Evolutionary conservation across 2,113 vertebrate species (phyloP).

Genomic region (Sturnus vulgaris): DNA sequence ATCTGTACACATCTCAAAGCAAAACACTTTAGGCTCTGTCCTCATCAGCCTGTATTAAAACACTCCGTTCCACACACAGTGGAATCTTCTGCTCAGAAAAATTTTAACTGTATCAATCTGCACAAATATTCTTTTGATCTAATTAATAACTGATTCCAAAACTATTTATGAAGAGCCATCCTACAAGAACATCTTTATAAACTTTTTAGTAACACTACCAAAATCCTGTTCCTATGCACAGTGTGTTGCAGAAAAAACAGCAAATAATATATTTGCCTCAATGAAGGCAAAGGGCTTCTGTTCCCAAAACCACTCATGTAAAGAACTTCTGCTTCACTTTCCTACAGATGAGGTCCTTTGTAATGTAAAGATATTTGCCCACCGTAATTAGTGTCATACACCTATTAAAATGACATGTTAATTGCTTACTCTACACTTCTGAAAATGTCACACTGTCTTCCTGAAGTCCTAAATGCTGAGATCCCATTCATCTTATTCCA

Average conservation of each 20-base stretch:
- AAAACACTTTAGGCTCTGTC: not conserved
- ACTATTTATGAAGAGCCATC: not conserved
- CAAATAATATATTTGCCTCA: not conserved
- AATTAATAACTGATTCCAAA: not conserved
- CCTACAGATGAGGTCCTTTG: not conserved
- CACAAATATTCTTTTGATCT: not conserved
- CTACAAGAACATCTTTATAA: not conserved
- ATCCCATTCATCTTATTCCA: not conserved
- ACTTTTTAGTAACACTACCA: not conserved
- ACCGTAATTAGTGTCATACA: not conserved
- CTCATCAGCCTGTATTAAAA: not conserved
- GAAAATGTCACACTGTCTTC: not conserved
- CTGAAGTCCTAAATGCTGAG: not conserved
- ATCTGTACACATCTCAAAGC: not conserved
- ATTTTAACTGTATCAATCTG: not conserved
- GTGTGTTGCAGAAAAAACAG: accelerated
- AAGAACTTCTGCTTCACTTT: not conserved
- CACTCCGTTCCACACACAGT: not conserved
- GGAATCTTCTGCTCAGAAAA: not conserved
- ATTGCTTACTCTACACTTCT: not conserved
- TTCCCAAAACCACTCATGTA: not conserved
- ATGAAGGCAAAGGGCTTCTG: not conserved
- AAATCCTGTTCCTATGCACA: not conserved
- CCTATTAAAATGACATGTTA: not conserved
- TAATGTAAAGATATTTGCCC: not conserved